phyloP scores from a whole-genome alignment of 2,797 vertebrate species.

The Loriculus beryllinus region DNA sequence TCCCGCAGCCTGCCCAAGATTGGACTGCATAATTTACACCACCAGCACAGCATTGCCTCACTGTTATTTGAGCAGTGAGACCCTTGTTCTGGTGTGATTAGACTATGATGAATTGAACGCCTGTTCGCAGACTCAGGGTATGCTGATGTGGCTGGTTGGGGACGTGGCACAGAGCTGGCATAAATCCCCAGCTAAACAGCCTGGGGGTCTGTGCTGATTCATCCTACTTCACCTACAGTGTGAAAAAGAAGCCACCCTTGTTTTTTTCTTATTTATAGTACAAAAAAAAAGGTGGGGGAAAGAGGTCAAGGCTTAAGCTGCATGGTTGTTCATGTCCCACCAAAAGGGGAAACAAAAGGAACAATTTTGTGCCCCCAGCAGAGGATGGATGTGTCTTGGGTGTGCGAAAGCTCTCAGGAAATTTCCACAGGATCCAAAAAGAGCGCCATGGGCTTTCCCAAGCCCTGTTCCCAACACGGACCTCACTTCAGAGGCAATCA shows the following conservation, averaged over 20 bases:
- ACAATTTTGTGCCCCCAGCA: neutral
- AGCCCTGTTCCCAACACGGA: neutral
- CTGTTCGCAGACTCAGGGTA: neutral
- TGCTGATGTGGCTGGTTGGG: neutral
- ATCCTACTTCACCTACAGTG: neutral
- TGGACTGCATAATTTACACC: slow-evolving; percentile 40
- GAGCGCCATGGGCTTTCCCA: neutral
- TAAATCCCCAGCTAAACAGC: neutral
- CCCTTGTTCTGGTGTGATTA: neutral
- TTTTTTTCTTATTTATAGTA: neutral
- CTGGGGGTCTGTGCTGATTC: neutral
- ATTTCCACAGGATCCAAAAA: neutral
- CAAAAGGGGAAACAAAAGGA: neutral
- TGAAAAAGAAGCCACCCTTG: neutral
- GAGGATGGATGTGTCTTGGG: neutral
- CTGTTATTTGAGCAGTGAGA: slow-evolving; percentile 46
- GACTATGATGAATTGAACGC: slow-evolving; percentile 43
- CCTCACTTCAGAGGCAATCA: neutral
- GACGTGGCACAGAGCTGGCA: neutral
- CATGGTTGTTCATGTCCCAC: neutral
- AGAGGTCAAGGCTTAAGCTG: neutral
- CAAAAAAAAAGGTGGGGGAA: neutral
- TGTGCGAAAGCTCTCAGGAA: neutral
- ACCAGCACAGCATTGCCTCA: neutral
- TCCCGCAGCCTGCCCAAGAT: neutral